These are phyloP conservation scores for Merodon equestris DNA, from an alignment of 2,888 invertebrate genomes.

Conservation along the genomic window DNA sequence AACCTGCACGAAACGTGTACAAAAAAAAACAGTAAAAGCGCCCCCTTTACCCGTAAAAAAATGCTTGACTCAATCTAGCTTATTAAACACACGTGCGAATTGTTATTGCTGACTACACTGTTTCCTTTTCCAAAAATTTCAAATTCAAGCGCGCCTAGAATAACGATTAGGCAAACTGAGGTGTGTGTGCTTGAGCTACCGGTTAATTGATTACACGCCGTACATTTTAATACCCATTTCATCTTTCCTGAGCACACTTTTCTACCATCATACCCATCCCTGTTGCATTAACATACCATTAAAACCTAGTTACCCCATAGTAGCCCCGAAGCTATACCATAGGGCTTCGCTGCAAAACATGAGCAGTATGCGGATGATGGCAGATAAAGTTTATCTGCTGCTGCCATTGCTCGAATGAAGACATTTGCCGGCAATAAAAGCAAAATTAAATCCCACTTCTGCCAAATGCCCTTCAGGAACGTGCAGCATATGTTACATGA, in stretches of 20 bases:
- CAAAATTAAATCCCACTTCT: conserved; percentile 44
- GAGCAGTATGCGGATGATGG: conserved; percentile 20
- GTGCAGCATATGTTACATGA: conserved; percentile 60
- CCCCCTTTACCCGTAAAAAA: too few relatives aligned
- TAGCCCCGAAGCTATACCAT: too few relatives aligned
- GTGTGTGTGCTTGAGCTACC: too few relatives aligned
- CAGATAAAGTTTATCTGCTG: conserved; percentile 49
- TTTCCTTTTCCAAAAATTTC: too few relatives aligned
- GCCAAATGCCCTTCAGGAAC: conserved; percentile 19
- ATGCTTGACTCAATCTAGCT: too few relatives aligned
- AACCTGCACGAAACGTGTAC: too few relatives aligned
- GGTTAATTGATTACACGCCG: conserved; percentile 52
- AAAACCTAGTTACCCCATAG: conserved; percentile 54
- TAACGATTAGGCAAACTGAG: too few relatives aligned
- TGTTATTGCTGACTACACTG: too few relatives aligned
- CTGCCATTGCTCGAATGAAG: conserved; percentile 18
- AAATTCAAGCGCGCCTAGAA: too few relatives aligned
- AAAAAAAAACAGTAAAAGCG: too few relatives aligned
- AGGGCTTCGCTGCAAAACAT: too few relatives aligned
- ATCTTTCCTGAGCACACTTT: background rate
- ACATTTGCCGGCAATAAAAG: conserved; percentile 9
- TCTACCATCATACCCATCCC: background rate
- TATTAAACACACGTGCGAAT: too few relatives aligned
- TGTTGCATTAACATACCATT: conserved; percentile 60
- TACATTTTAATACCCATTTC: background rate